phyloP scores from a whole-genome alignment of 2,113 vertebrate species.

The Arizona elegans region DNA sequence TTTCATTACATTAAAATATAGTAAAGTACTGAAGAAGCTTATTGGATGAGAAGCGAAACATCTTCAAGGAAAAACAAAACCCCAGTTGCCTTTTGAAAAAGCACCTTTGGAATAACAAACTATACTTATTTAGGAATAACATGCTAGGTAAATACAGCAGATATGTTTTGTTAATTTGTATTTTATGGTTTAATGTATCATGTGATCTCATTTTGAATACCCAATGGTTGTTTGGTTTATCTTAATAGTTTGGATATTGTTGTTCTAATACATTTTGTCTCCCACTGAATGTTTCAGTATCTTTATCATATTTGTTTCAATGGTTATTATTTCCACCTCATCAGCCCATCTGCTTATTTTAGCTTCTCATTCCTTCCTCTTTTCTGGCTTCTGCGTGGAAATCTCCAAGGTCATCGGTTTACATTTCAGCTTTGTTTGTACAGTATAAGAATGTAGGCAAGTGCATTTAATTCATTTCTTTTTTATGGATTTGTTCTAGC shows the following conservation, averaged over 20 bases:
- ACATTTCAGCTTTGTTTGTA: constrained; percentile 15
- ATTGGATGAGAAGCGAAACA: background rate
- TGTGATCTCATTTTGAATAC: background rate
- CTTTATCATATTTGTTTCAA: background rate
- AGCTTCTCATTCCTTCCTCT: constrained; percentile 47
- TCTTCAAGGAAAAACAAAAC: background rate
- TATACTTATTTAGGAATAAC: background rate
- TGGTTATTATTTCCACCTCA: constrained; percentile 34
- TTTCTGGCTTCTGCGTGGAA: constrained; percentile 28
- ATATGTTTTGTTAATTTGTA: background rate
- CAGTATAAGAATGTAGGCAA: constrained; percentile 7
- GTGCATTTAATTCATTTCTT: constrained; percentile 8
- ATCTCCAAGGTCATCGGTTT: background rate
- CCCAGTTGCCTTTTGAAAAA: background rate
- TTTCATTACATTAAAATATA: background rate
- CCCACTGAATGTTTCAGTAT: constrained; percentile 27
- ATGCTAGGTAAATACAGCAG: background rate
- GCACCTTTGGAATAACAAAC: background rate
- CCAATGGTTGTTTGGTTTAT: constrained; percentile 6
- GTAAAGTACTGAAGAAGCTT: background rate
- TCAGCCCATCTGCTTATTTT: constrained; percentile 31
- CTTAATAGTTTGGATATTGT: constrained; percentile 31
- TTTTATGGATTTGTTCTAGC: background rate
- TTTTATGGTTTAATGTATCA: background rate
- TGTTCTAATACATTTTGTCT: constrained; percentile 10